These are phyloP conservation scores for Lasioglossum pauxillum DNA, from an alignment of 2,888 invertebrate genomes.

Conservation along the genomic window DNA sequence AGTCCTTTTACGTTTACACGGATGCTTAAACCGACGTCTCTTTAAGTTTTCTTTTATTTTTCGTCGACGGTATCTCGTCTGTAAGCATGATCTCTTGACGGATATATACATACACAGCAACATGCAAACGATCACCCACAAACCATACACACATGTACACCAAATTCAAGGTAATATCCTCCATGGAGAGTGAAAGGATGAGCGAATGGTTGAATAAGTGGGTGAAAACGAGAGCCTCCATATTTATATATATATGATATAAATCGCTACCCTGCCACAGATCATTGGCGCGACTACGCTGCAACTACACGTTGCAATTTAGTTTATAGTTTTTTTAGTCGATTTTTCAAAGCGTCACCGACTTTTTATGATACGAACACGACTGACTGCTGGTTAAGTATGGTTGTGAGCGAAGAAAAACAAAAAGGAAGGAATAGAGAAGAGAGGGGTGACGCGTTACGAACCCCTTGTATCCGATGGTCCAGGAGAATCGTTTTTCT, in stretches of 20 bases:
- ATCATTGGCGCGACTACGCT: constrained; percentile 51
- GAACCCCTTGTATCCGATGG: not conserved
- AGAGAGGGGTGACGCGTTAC: not conserved
- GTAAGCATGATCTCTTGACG: constrained; percentile 55
- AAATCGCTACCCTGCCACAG: constrained; percentile 56
- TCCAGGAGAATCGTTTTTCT: not conserved
- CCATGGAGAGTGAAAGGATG: not conserved
- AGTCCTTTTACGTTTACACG: constrained; percentile 45
- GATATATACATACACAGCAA: constrained; percentile 17
- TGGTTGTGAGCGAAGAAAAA: constrained; percentile 76
- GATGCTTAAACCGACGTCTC: constrained; percentile 36
- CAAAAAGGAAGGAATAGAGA: constrained; percentile 9
- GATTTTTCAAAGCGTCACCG: constrained; percentile 64
- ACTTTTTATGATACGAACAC: constrained; percentile 73
- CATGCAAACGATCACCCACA: constrained; percentile 1
- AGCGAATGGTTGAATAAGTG: constrained; percentile 18
- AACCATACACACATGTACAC: constrained; percentile 3
- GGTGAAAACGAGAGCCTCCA: constrained; percentile 38
- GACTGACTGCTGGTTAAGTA: constrained; percentile 82
- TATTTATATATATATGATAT: constrained; percentile 56
- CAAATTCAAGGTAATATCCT: constrained; percentile 18
- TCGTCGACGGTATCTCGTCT: constrained; percentile 32
- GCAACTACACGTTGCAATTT: constrained; percentile 64
- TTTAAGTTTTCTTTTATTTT: constrained; percentile 34
- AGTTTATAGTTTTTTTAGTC: constrained; percentile 66